Conservation (phyloP, 1,140 invertebrate genomes). For the Bombus polaris region DNA sequence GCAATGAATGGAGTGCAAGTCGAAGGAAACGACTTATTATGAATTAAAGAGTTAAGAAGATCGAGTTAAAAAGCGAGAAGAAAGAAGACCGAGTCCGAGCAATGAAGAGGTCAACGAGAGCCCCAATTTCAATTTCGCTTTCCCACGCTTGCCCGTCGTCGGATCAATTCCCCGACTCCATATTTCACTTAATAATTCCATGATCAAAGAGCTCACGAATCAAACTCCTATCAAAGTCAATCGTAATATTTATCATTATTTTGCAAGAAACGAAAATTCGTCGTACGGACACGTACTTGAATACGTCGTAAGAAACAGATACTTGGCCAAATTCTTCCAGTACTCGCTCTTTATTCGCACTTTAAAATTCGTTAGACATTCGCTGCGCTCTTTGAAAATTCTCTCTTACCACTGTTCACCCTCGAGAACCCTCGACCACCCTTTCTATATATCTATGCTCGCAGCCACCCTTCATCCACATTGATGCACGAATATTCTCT, state of each 20-base stretch:
- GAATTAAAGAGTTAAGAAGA: neutral
- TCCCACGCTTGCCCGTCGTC: conserved; percentile 37
- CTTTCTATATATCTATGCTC: neutral
- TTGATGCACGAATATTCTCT: neutral
- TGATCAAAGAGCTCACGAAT: neutral
- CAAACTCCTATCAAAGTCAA: neutral
- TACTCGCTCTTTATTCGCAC: neutral
- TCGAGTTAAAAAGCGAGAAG: conserved; percentile 26
- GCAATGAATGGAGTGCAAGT: neutral
- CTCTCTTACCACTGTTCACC: neutral
- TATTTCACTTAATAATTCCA: conserved; percentile 18
- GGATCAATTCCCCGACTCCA: conserved; percentile 15
- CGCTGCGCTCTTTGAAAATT: conserved; percentile 9
- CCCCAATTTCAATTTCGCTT: conserved; percentile 50
- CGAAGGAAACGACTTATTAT: neutral
- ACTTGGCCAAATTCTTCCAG: neutral
- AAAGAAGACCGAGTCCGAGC: conserved; percentile 1
- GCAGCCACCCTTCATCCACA: neutral
- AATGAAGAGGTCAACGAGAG: conserved; percentile 49
- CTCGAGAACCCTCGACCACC: conserved; percentile 6
- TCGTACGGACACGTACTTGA: neutral
- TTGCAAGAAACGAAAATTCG: neutral
- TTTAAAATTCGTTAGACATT: neutral
- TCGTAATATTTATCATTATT: neutral
- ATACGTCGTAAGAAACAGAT: neutral